Base-by-base conservation (phyloP, 2,888 invertebrate species). In the Tipula confusa region DNA sequence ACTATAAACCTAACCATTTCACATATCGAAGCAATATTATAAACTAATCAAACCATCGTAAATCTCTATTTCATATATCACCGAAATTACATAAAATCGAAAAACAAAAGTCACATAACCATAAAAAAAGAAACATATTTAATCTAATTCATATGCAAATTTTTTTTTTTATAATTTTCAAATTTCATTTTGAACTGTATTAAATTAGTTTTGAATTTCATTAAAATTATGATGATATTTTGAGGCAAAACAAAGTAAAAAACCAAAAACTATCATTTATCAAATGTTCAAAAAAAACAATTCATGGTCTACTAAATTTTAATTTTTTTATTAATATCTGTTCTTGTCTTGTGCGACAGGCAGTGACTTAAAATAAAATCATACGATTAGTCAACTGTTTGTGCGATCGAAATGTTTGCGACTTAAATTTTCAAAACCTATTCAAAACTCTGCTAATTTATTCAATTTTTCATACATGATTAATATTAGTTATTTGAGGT, bases 241-340 rank as follows among this genome's bases (percentile, higher is more conserved):
- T 64, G 24, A 24, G 24, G 24, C 24, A 24, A 64, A 64, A 64
- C 24, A 64, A 24, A 64, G 24, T 11, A 24, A 64, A 64, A 64
- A 9, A 64, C 9, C 64, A 24, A 24, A 64, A 43, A 43, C 43
- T 43, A 43, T 64, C 64, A 64, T 64, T 64, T 64, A 24, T 64
- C 64, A 64, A 64, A 64, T n/a, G n/a, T 43, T 15, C 7, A 64
- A 64, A 64, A 64, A 64, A 64, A 64, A 64, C 64, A 64, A 64
- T 64, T 64, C 64, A 64, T 64, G 64, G 64, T 64, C 64, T 64
- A 64, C 24, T 64, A 64, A 64, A 64, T 24, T 64, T 24, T 64
- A 9, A 18, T 48, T 48, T 48, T 48, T 64, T n/a, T 64, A 24
- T 64, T n/a, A n/a, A n/a, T 24, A 64, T 64, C 64, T 64, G 64